These are phyloP conservation scores for Macaca mulatta DNA, from an alignment of 2,113 vertebrate genomes.

Conservation along the genomic window DNA sequence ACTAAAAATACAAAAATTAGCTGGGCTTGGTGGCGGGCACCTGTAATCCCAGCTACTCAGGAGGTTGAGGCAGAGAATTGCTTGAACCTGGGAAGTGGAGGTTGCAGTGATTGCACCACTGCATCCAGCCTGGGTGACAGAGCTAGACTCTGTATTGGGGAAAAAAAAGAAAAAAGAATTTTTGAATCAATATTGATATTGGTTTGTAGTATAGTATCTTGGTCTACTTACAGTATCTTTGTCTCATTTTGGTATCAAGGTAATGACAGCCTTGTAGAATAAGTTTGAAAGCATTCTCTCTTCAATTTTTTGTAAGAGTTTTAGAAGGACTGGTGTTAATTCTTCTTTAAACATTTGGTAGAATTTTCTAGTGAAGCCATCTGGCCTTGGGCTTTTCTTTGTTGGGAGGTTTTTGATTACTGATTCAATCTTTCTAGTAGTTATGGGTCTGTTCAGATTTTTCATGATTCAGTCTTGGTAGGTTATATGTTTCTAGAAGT, in stretches of 20 bases:
- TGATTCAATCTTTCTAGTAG: not conserved
- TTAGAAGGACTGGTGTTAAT: not conserved
- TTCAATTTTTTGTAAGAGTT: not conserved
- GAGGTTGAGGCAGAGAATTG: too few species aligned
- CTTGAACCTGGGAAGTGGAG: too few species aligned
- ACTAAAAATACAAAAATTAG: too few species aligned
- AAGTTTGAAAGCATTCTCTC: not conserved
- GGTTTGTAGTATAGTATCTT: too few species aligned
- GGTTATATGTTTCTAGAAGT: not conserved
- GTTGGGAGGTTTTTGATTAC: not conserved
- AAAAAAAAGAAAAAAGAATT: too few species aligned
- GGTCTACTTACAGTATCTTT: not conserved
- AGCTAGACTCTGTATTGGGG: too few species aligned
- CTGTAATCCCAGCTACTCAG: too few species aligned
- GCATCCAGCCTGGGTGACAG: too few species aligned
- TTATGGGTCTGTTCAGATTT: not conserved
- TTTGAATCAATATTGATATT: not conserved
- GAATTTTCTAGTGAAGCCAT: not conserved
- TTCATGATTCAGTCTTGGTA: not conserved
- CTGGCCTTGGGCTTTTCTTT: not conserved
- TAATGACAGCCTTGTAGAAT: not conserved
- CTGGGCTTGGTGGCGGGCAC: too few species aligned
- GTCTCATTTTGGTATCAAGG: not conserved
- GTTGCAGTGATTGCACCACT: too few species aligned
- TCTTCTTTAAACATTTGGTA: not conserved